A percentile compares a stretch with the other conserved stretches of the same genome.
phyloP scores from a whole-genome alignment of 2,888 invertebrate genomes.

The Aethes cnicana region DNA sequence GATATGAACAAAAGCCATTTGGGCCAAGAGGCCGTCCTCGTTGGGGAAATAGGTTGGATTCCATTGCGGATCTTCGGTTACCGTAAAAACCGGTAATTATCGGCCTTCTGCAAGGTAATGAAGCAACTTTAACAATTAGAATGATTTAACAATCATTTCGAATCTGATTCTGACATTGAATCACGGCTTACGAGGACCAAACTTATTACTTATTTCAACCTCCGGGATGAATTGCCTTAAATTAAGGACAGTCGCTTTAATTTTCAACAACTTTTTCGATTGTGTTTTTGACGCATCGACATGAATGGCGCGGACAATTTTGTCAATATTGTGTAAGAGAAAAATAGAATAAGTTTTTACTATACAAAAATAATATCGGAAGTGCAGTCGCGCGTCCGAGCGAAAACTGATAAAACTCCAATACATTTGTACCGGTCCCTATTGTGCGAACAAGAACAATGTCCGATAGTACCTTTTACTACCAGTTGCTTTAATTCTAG shows the following conservation, averaged over 20 bases:
- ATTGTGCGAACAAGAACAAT: slow-evolving; percentile 12
- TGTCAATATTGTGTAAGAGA: slow-evolving; percentile 1
- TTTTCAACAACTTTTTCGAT: neutral
- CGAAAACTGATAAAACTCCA: slow-evolving; percentile 19
- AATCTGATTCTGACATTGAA: slow-evolving; percentile 22
- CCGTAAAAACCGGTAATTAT: slow-evolving; percentile 43
- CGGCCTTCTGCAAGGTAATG: slow-evolving; percentile 26
- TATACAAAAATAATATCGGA: neutral
- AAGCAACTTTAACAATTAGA: slow-evolving; percentile 23
- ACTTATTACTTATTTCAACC: neutral
- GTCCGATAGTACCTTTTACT: neutral
- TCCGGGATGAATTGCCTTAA: neutral
- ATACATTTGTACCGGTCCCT: slow-evolving; percentile 14
- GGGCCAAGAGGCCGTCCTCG: slow-evolving; percentile 32
- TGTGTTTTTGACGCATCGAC: neutral
- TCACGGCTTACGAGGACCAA: neutral
- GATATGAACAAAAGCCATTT: slow-evolving; percentile 31
- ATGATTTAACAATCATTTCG: slow-evolving; percentile 22
- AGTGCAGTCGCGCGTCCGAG: slow-evolving; percentile 4
- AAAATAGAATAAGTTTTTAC: neutral
- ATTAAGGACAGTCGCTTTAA: neutral
- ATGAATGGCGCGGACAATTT: slow-evolving; percentile 1
- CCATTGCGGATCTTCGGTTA: slow-evolving; percentile 32
- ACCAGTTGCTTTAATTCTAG: neutral
- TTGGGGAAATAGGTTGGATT: slow-evolving; percentile 32